Evolutionary conservation across 2,113 vertebrate genomes (phyloP).

Genomic region (Sinocyclocheilus anophthalmus): DNA sequence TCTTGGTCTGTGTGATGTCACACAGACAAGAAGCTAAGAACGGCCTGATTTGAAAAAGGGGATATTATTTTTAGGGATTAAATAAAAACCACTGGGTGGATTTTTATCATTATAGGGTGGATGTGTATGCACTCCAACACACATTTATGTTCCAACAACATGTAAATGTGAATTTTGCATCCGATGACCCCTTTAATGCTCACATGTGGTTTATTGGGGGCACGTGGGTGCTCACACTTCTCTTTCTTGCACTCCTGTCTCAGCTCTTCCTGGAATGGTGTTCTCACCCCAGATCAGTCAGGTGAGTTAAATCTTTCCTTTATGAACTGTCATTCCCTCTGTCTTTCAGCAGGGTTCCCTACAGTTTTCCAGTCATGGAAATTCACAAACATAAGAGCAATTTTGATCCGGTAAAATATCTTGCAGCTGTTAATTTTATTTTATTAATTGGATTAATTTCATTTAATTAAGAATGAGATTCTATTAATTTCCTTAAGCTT

Average conservation of each 20-base stretch:
- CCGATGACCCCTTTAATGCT: not conserved
- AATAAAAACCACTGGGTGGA: too few species aligned
- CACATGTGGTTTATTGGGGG: slow-evolving; percentile 27
- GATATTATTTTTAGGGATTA: too few species aligned
- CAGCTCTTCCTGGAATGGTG: slow-evolving; percentile 58
- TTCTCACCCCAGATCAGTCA: slow-evolving; percentile 61
- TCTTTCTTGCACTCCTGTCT: slow-evolving; percentile 51
- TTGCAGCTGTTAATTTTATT: not conserved
- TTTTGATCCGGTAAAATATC: not conserved
- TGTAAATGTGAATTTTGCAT: too few species aligned
- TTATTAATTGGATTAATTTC: too few species aligned
- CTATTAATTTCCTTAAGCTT: not conserved
- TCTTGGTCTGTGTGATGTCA: too few species aligned
- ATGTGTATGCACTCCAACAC: too few species aligned
- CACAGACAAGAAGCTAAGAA: too few species aligned
- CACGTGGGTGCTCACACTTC: slow-evolving; percentile 28
- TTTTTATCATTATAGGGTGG: too few species aligned
- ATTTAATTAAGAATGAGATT: too few species aligned
- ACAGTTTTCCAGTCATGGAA: not conserved
- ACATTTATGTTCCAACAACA: too few species aligned
- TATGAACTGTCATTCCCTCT: not conserved
- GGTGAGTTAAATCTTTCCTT: slow-evolving; percentile 57
- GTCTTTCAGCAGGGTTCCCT: not conserved
- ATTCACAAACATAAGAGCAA: not conserved
- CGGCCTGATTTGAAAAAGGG: too few species aligned